Base-by-base conservation (phyloP, 2,888 invertebrate species). In the Allolobophora icterica region DNA sequence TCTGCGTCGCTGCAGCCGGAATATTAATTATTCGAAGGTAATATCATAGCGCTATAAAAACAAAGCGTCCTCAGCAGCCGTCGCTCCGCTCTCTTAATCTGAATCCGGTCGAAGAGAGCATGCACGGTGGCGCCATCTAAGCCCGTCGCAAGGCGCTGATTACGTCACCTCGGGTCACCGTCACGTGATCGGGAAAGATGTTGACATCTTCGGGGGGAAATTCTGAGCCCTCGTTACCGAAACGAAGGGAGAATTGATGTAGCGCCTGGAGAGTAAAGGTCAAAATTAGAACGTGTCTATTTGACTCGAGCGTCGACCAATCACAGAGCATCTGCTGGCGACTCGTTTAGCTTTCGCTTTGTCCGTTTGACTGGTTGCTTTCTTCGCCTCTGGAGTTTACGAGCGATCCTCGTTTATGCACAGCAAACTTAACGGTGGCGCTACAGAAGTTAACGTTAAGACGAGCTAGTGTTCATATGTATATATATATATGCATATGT, bases 1-100 rank as follows among this genome's bases (percentile, higher is more conserved):
- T 91, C 84, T 91, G 91, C 90, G 91, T 91, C 87, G 91, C 91
- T 6, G 40, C 91, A 0, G 90, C 83, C 35, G 91, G 91, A 34
- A 91, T 91, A 87, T 89, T 91, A n/a, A 40, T 91, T 38, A 90
- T 91, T 90, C 84, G 90, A 84, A 91, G 90, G 91, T 91, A 91
- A 90, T 71, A 87, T 34, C 30, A 87, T 87, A 33, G 34, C 87
- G 34, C 87, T 87, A 38, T 1, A 87, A 87, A 87, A 87, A 87
- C 87, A 87, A 87, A 84, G 34, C 33, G 33, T 34, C 84, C 2
- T 84, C 84, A 52, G 52, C 52, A 0, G 71, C 58, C 24, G 30
- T n/a, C n/a, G n/a, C 30, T 71, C 71, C 71, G 71, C n/a, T 71
- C n/a, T 71, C 71, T 71, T 71, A 71, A 71, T 71, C 71, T n/a